These are phyloP conservation scores for Hephaestus fuliginosus DNA, from an alignment of 2,797 vertebrate species.

Conservation along the genomic window DNA sequence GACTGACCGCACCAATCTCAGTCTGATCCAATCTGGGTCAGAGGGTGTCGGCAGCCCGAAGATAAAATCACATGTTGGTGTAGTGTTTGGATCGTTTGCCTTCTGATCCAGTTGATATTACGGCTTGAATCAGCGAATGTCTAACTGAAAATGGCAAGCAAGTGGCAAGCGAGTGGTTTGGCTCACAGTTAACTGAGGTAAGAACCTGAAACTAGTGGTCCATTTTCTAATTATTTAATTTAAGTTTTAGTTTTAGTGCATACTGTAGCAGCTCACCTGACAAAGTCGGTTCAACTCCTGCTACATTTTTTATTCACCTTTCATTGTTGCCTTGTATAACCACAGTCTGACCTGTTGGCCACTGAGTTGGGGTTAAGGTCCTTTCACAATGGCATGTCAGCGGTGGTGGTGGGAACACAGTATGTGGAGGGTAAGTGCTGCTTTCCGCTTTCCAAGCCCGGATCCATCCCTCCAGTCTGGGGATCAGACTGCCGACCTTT, in stretches of 20 bases:
- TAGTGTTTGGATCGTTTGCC: neutral
- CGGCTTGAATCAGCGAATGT: neutral
- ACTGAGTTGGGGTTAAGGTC: no score
- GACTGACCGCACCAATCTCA: neutral
- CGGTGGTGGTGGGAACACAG: no score
- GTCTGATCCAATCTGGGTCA: slow-evolving; percentile 6
- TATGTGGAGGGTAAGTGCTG: no score
- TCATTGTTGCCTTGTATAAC: no score
- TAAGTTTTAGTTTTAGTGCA: neutral
- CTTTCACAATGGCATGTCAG: no score
- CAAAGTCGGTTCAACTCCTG: neutral
- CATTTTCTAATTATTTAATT: no score
- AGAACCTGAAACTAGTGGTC: neutral
- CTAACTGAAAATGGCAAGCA: no score
- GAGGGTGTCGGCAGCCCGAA: neutral
- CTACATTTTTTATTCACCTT: neutral
- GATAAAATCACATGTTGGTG: neutral
- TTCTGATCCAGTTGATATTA: neutral
- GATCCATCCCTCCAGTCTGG: no score
- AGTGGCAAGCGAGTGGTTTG: no score
- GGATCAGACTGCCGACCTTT: no score
- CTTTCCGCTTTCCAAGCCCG: no score
- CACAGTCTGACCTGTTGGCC: no score
- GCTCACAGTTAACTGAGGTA: neutral
- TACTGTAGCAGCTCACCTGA: neutral